Percentiles rank a stretch among this genome's conserved stretches.
Conservation (phyloP, 2,888 invertebrate genomes). For the Amphipoea lucens region DNA sequence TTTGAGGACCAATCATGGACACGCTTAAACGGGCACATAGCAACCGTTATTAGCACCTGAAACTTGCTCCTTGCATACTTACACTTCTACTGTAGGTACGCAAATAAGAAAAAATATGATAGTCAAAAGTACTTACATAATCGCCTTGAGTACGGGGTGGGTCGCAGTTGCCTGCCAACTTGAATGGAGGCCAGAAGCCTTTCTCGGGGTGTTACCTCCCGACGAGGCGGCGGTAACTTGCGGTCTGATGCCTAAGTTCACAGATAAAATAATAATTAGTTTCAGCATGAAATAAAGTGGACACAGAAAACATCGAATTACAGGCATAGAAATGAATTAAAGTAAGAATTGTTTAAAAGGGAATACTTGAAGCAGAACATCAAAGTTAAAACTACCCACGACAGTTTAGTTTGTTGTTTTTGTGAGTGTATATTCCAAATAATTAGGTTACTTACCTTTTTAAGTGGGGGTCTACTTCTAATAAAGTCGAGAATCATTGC, state of each 20-base stretch:
- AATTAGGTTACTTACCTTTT: slow-evolving; percentile 91
- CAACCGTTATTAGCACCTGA: neutral
- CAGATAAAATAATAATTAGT: slow-evolving; percentile 20
- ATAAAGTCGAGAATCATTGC: slow-evolving; percentile 99
- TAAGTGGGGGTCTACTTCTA: slow-evolving; percentile 97
- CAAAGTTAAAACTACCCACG: neutral
- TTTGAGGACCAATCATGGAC: neutral
- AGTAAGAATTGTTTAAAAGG: neutral
- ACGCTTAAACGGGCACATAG: neutral
- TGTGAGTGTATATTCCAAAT: neutral
- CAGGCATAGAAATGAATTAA: no score
- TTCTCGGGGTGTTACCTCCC: slow-evolving; percentile 94
- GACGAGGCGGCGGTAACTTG: slow-evolving; percentile 93
- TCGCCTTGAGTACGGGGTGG: slow-evolving; percentile 89
- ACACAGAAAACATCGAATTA: neutral
- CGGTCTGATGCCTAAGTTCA: slow-evolving; percentile 94
- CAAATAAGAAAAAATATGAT: neutral
- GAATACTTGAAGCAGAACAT: neutral
- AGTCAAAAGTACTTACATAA: slow-evolving; percentile 86
- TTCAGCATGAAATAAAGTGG: neutral
- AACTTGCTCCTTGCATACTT: neutral
- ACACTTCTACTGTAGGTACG: neutral
- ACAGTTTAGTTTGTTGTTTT: neutral
- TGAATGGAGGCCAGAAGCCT: slow-evolving; percentile 96
- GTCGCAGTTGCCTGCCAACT: slow-evolving; percentile 93